Conservation (phyloP, 2,888 invertebrate species). For the Drosophila percnosoma region DNA sequence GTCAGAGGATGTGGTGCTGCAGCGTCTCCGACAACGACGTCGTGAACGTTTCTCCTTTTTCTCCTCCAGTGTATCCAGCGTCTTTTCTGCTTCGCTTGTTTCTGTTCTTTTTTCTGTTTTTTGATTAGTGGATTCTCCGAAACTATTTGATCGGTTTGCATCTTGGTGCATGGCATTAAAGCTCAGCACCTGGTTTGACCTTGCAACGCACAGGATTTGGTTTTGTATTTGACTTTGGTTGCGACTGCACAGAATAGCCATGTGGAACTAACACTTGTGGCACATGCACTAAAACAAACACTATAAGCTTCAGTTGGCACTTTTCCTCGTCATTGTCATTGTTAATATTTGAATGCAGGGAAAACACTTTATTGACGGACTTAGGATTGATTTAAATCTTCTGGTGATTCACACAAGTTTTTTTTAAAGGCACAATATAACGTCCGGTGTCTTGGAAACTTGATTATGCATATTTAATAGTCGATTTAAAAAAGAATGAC, state of each 20-base stretch:
- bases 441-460: not conserved
- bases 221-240: constrained; percentile 35
- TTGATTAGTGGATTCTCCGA: constrained; percentile 52
- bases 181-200: constrained; percentile 43
- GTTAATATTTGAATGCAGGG: constrained; percentile 6
- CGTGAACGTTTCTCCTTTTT: constrained; percentile 34
- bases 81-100: constrained; percentile 60
- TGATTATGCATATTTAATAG: not conserved
- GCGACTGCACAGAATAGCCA: constrained; percentile 59
- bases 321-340: constrained; percentile 6
- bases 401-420: constrained; percentile 21
- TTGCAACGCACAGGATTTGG: constrained; percentile 37
- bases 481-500: not conserved
- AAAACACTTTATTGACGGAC: constrained; percentile 29
- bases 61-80: constrained; percentile 35
- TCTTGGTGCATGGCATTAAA: constrained; percentile 77
- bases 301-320: constrained; percentile 10
- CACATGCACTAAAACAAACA: not conserved
- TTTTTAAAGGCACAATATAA: not conserved
- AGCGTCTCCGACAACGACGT: constrained; percentile 20
- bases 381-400: constrained; percentile 16
- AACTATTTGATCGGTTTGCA: constrained; percentile 55
- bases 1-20: constrained; percentile 45
- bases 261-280: constrained; percentile 26
- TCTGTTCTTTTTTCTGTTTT: constrained; percentile 57